Evolutionary conservation across 2,888 invertebrate species (phyloP).

Genomic region (Perdita meconis): DNA sequence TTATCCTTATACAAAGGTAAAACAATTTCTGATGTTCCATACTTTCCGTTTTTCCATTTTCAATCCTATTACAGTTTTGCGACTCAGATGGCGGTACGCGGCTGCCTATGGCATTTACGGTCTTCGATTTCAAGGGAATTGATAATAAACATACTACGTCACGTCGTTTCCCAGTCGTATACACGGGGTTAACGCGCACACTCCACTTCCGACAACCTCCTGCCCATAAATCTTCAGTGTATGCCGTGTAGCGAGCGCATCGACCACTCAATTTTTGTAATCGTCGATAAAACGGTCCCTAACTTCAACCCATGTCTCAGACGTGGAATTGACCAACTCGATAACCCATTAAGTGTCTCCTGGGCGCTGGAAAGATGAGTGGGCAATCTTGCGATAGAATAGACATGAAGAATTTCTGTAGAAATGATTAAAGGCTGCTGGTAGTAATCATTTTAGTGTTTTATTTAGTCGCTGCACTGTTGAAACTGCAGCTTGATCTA

Average conservation of each 20-base stretch:
- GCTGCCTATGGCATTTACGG: constrained; percentile 3
- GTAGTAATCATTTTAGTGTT: too few relatives aligned
- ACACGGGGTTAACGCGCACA: background rate
- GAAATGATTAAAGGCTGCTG: too few relatives aligned
- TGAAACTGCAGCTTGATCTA: too few relatives aligned
- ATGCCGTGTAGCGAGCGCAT: background rate
- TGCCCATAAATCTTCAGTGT: constrained; percentile 16
- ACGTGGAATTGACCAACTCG: constrained; percentile 10
- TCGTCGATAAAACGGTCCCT: constrained; percentile 33
- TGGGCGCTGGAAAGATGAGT: constrained; percentile 17
- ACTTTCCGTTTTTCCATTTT: constrained; percentile 1
- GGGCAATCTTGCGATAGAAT: background rate
- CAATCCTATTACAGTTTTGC: background rate
- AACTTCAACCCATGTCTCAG: constrained; percentile 7
- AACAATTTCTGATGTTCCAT: too few relatives aligned
- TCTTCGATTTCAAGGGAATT: constrained; percentile 20
- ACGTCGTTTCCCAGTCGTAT: constrained; percentile 7
- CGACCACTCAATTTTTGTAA: constrained; percentile 39
- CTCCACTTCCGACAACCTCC: constrained; percentile 5
- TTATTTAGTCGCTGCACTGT: too few relatives aligned
- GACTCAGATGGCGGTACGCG: constrained; percentile 2
- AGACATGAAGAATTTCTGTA: background rate
- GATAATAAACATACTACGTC: constrained; percentile 27
- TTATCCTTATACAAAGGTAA: too few relatives aligned
- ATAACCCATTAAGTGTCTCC: constrained; percentile 11